Evolutionary conservation across 1,140 invertebrate genomes (phyloP).

Genomic region (Apocrypta bakeri): DNA sequence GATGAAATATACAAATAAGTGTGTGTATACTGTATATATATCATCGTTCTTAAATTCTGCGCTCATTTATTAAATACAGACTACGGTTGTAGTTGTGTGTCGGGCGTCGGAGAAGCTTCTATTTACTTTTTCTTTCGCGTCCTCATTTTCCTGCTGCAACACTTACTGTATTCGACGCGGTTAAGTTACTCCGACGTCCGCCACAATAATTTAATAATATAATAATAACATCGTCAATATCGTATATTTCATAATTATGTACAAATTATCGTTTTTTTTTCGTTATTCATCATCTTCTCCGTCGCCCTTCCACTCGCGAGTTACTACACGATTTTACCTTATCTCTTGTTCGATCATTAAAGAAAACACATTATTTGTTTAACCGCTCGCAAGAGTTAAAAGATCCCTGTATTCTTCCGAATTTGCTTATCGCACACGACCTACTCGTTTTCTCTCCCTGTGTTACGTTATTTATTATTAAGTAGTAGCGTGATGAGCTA

Average conservation of each 20-base stretch:
- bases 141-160: neutral
- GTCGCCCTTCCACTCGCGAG: slow-evolving; percentile 17
- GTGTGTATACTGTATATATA: slow-evolving; percentile 21
- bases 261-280: slow-evolving; percentile 65
- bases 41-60: slow-evolving; percentile 39
- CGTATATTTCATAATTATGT: slow-evolving; percentile 71
- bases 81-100: slow-evolving; percentile 18
- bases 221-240: slow-evolving; percentile 66
- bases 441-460: slow-evolving; percentile 17
- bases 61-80: slow-evolving; percentile 47
- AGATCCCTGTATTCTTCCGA: slow-evolving; percentile 74
- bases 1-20: slow-evolving; percentile 34
- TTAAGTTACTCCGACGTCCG: slow-evolving; percentile 56
- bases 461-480: slow-evolving; percentile 40
- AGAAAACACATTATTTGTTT: slow-evolving; percentile 57
- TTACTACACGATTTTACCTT: slow-evolving; percentile 43
- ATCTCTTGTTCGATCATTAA: slow-evolving; percentile 41
- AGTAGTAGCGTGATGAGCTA: slow-evolving; percentile 30
- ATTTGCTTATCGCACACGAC: slow-evolving; percentile 66
- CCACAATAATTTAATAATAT: slow-evolving; percentile 58
- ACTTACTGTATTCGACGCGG: neutral
- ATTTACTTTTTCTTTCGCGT: neutral
- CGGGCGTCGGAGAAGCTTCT: slow-evolving; percentile 32
- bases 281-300: slow-evolving; percentile 19
- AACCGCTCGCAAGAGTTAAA: slow-evolving; percentile 44